Base-by-base conservation (phyloP, 1,140 invertebrate genomes). In the Amphibalanus amphitrite region DNA sequence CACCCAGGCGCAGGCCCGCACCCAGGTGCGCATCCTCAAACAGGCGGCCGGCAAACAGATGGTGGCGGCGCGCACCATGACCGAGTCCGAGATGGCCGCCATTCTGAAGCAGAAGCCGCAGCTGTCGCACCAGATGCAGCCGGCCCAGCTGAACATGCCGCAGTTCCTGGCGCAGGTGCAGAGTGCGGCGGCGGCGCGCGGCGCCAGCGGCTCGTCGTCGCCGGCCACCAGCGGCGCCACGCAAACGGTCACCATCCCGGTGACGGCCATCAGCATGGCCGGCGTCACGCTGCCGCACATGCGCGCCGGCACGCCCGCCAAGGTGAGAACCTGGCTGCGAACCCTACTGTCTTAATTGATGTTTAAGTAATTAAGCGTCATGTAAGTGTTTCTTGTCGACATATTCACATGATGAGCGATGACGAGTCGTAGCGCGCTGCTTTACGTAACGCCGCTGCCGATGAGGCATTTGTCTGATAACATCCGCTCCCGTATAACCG, bases 11-110 rank as follows among this genome's bases (percentile, higher is more conserved):
- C 78, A 76, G 72, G 77, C 76, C 70, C 73, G 75, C 69, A 75
- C 71, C 71, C 75, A 71, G 71, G 74, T 73, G 29, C 75, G 65
- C 65, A 67, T 75, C 30, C 71, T 20, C 68, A 79, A 77, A 47
- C 69, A 78, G 65, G 64, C 76, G 75, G 78, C 78, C 77, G 74
- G 76, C 73, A 75, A 79, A 30, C 74, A 80, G 74, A 81, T 83
- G 75, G 80, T 76, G 29, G 82, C 80, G 70, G 82, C 80, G 73
- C 83, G 83, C 70, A 83, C 85, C 25, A 76, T 79, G 67, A 84
- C 87, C 0, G 86, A 89, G 28, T 82, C 84, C 28, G 89, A 90
- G 77, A 86, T 91, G 82, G 84, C 86, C 17, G 85, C 87, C 17
- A 73, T 90, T 26, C 78, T 90, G 0, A 89, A 90, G 74, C 82